Conservation (phyloP, 2,797 vertebrate genomes). For the Ctenosaura bakeri region DNA sequence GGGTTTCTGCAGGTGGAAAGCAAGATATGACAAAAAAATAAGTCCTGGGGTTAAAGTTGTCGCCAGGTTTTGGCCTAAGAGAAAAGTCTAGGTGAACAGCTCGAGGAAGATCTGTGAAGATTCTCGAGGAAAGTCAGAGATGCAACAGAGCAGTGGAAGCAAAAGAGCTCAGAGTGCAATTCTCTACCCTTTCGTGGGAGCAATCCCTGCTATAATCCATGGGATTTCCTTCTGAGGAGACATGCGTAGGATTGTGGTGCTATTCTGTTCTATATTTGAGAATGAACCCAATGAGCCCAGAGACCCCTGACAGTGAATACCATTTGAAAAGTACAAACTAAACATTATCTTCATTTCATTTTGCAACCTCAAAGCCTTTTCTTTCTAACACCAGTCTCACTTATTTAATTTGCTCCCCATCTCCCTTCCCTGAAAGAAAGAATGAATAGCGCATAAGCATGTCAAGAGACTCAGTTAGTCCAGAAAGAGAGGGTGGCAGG, state of each 20-base stretch:
- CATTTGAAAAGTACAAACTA: not conserved
- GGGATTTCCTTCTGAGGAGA: not conserved
- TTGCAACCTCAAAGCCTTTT: not conserved
- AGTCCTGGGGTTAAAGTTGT: not conserved
- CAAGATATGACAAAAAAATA: not conserved
- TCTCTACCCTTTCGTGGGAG: not conserved
- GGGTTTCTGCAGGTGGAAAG: not conserved
- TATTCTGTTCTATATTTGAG: not conserved
- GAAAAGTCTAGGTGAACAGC: not conserved
- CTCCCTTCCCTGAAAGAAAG: not conserved
- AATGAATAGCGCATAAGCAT: not conserved
- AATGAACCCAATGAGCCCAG: too few relatives aligned
- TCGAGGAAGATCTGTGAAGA: not conserved
- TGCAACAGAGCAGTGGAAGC: too few relatives aligned
- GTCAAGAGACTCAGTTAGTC: slow-evolving; percentile 51
- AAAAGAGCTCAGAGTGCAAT: too few relatives aligned
- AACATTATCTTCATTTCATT: not conserved
- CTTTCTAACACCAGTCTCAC: not conserved
- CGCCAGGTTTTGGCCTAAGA: not conserved
- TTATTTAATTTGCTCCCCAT: not conserved
- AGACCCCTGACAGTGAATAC: too few relatives aligned
- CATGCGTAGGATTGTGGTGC: not conserved
- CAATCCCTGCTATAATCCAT: not conserved
- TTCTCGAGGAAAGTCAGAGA: not conserved
- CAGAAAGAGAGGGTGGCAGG: not conserved